A percentile compares a stretch with the other conserved stretches of the same genome.
These are phyloP conservation scores for Progne subis DNA, from an alignment of 2,113 vertebrate species.

Conservation along the genomic window DNA sequence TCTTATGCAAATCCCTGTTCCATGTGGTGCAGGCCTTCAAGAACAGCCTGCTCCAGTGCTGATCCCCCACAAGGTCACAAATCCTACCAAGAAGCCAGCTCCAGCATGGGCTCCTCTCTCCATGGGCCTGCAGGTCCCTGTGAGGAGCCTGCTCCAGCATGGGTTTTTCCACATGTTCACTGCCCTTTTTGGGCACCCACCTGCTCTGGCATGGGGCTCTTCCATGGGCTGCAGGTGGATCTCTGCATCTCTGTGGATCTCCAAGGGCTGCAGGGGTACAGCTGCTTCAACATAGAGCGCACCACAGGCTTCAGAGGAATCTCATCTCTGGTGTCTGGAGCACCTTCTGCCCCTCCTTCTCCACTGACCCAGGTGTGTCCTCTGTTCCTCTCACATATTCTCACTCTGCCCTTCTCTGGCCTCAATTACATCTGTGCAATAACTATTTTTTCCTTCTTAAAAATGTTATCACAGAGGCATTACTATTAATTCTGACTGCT, in stretches of 20 bases:
- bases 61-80: neutral
- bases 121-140: neutral
- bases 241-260: neutral
- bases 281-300: neutral
- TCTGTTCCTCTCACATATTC: neutral
- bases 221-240: neutral
- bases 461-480: neutral
- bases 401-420: neutral
- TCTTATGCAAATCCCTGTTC: neutral
- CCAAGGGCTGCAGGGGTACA: neutral
- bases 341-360: neutral
- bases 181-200: neutral
- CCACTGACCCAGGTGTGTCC: neutral
- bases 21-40: neutral
- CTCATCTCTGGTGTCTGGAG: rapidly evolving
- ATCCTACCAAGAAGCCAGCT: neutral
- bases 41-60: rapidly evolving
- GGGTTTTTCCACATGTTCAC: neutral
- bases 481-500: neutral
- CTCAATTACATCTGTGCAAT: neutral
- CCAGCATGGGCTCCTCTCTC: neutral
- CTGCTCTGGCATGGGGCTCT: neutral
- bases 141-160: neutral
- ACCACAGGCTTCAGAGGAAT: neutral
- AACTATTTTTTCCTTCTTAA: neutral